Base-by-base conservation (phyloP, 2,888 invertebrate species). In the Margaritifera margaritifera region DNA sequence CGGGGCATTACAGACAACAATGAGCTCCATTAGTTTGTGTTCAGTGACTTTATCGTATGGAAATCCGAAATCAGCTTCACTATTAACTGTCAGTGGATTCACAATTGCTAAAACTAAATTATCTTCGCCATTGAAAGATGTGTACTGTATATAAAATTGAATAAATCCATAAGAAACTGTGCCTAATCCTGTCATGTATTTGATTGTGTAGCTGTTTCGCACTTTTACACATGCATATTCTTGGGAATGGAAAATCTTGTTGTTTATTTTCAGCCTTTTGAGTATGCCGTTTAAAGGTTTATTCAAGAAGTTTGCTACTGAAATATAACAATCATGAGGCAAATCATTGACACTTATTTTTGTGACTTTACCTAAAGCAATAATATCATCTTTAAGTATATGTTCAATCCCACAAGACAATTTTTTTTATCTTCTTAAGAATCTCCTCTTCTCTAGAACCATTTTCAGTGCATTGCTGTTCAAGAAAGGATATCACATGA, bases 401-500 rank as follows among this genome's bases (percentile, higher is more conserved):
- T 27, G 18, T 24, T 25, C 58, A 58, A 58, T 57, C 53, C 25
- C 24, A 15, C 19, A 52, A 2, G 57, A 31, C 27, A 58, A 22
- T 5, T 58, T 58, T n/a, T 50, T 22, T 24, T 22, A 58, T 57
- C 52, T 65, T 65, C 20, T 61, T 61, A 3, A 67, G 5, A 22
- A 67, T 22, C 58, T 50, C 55, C 25, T 67, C 62, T 54, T 54
- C 56, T 62, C 62, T 57, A 0, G 66, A 62, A 31, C 24, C 54
- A 24, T 20, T 22, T 54, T 15, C 19, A 50, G 51, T 62, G 22
- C 61, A 62, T 5, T 61, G 20, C 55, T 67, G 55, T 27, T 53
- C n/a, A 22, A 68, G 61, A 31, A n/a, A 64, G 6, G 64, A 52
- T 22, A 69, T 42, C 3, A 56, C 64, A 61, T 69, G 69, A 24